Percentiles rank a stretch among this genome's conserved stretches.
Conservation (phyloP, 2,888 invertebrate species). For the Bombylius major region DNA sequence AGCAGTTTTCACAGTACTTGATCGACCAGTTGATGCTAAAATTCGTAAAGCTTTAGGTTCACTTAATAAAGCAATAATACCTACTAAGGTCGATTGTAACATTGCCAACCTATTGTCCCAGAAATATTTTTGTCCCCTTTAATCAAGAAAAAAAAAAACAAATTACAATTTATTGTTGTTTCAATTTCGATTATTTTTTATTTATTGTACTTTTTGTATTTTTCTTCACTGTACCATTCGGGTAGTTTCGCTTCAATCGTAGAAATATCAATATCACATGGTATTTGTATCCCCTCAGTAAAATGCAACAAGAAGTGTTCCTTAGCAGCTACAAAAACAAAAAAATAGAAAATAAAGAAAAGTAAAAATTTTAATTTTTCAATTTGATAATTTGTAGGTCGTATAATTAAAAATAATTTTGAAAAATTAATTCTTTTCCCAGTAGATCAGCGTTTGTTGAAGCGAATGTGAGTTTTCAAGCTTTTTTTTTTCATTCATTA, state of each 20-base stretch:
- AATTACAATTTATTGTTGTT: too few species aligned
- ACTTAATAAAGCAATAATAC: slow-evolving; percentile 54
- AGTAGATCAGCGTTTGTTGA: too few species aligned
- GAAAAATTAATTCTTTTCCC: too few species aligned
- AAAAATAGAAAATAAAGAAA: too few species aligned
- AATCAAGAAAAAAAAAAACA: slow-evolving; percentile 15
- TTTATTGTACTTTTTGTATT: slow-evolving; percentile 12
- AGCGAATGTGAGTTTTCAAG: too few species aligned
- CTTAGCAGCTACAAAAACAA: slow-evolving; percentile 4
- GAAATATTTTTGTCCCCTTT: slow-evolving; percentile 57
- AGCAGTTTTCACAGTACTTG: slow-evolving; percentile 46
- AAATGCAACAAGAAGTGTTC: slow-evolving; percentile 1
- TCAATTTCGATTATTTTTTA: background rate
- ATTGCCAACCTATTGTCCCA: slow-evolving; percentile 50
- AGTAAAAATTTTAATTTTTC: too few species aligned
- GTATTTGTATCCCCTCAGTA: background rate
- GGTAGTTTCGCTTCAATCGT: slow-evolving; percentile 7
- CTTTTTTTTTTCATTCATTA: too few species aligned
- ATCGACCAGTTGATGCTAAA: slow-evolving; percentile 51
- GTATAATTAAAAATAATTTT: too few species aligned
- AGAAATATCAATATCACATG: slow-evolving; percentile 9
- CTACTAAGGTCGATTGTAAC: slow-evolving; percentile 53
- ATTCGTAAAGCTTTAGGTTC: slow-evolving; percentile 54
- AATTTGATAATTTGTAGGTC: too few species aligned
- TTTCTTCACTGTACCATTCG: slow-evolving; percentile 12